Percentiles rank a stretch among this genome's conserved stretches.
Evolutionary conservation across 1,140 invertebrate species (phyloP).

Genomic region (Apis laboriosa): DNA sequence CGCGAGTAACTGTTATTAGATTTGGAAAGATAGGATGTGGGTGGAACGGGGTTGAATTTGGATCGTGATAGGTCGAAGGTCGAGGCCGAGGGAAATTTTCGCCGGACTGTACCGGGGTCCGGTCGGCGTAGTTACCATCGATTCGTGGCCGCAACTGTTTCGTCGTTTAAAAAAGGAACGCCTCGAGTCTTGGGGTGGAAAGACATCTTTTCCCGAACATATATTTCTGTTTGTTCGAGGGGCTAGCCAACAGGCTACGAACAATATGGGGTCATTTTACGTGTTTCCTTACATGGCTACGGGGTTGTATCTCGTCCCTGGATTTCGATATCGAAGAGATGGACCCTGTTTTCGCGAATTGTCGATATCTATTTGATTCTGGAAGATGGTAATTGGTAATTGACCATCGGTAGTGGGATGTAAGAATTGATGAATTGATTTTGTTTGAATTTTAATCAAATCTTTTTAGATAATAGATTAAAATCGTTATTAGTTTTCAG

Average conservation of each 20-base stretch:
- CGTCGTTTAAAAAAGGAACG: slow-evolving; percentile 79
- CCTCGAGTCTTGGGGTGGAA: slow-evolving; percentile 69
- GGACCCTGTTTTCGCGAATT: background rate
- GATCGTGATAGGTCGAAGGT: slow-evolving; percentile 17
- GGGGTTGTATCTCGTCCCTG: slow-evolving; percentile 36
- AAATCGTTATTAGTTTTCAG: no score
- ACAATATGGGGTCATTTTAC: slow-evolving; percentile 74
- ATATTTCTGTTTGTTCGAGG: slow-evolving; percentile 80
- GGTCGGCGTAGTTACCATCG: slow-evolving; percentile 80
- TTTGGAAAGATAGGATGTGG: background rate
- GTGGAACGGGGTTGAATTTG: background rate
- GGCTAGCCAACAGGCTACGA: slow-evolving; percentile 63
- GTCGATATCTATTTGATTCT: no score
- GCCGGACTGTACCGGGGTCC: slow-evolving; percentile 76
- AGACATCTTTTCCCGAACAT: slow-evolving; percentile 76
- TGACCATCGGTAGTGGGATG: no score
- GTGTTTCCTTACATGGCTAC: slow-evolving; percentile 60
- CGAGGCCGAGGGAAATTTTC: slow-evolving; percentile 42
- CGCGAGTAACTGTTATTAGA: no score
- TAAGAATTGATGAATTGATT: no score
- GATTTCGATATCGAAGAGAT: slow-evolving; percentile 6
- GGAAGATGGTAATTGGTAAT: no score
- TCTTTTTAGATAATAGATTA: no score
- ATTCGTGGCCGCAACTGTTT: slow-evolving; percentile 81
- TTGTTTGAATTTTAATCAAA: no score